Evolutionary conservation across 2,888 invertebrate genomes (phyloP).

Genomic region (Archips xylosteana): DNA sequence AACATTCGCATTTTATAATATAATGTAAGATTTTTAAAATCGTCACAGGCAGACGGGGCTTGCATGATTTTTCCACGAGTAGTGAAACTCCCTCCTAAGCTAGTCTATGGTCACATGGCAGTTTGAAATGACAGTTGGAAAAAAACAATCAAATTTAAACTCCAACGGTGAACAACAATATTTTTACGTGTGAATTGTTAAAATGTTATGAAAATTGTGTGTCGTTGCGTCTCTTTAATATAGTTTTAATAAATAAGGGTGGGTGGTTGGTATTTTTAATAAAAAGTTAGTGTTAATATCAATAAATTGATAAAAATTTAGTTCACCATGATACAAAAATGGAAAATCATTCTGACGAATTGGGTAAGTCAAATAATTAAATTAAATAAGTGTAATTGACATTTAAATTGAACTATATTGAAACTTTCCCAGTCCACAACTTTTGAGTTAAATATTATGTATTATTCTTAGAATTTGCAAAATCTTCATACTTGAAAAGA

Average conservation of each 20-base stretch:
- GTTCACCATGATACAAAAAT: constrained; percentile 71
- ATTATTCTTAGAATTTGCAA: no score
- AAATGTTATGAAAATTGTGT: constrained; percentile 62
- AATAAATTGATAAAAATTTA: constrained; percentile 46
- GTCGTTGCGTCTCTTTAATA: constrained; percentile 53
- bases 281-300: constrained; percentile 40
- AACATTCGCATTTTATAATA: no score
- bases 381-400: neutral
- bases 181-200: constrained; percentile 55
- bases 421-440: neutral
- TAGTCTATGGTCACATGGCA: constrained; percentile 15
- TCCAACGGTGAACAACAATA: constrained; percentile 70
- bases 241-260: constrained; percentile 36
- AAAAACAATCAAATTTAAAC: constrained; percentile 68
- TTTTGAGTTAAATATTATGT: neutral
- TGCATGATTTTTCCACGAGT: neutral
- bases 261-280: constrained; percentile 21
- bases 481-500: no score
- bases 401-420: neutral
- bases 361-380: constrained; percentile 65
- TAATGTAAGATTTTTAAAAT: neutral
- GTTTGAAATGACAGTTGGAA: constrained; percentile 39
- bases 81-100: neutral
- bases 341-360: constrained; percentile 75
- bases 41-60: neutral